Evolutionary conservation across 2,113 vertebrate genomes (phyloP).

Genomic region (Mustelus asterias): DNA sequence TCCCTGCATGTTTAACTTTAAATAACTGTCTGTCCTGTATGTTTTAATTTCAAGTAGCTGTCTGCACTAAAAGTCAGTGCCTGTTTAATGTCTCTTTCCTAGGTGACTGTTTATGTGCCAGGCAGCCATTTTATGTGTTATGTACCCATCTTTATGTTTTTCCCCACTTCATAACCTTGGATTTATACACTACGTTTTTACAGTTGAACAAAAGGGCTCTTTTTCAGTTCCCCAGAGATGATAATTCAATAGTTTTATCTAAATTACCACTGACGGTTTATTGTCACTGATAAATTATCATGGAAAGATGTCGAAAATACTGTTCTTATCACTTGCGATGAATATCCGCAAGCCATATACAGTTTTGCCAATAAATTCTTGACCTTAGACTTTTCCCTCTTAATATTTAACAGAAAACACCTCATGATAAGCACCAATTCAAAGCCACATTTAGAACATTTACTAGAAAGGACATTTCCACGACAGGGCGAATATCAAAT

Average conservation of each 20-base stretch:
- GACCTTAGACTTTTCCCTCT: neutral
- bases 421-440: neutral
- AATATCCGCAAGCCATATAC: neutral
- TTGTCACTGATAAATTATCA: neutral
- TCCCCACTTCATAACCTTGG: too few species aligned
- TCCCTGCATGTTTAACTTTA: too few species aligned
- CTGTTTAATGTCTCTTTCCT: too few species aligned
- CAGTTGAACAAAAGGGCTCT: neutral
- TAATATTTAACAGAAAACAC: neutral
- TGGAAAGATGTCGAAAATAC: neutral
- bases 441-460: neutral
- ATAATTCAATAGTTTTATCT: neutral
- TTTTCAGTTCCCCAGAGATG: neutral
- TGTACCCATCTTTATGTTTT: too few species aligned
- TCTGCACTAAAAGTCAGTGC: too few species aligned
- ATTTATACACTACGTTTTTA: neutral
- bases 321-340: neutral
- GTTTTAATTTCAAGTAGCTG: too few species aligned
- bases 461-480: neutral
- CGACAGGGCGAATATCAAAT: neutral
- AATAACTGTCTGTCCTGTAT: too few species aligned
- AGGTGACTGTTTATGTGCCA: too few species aligned
- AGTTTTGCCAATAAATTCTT: neutral
- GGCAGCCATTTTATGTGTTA: too few species aligned
- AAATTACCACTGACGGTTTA: neutral